phyloP scores from a whole-genome alignment of 2,888 invertebrate genomes.

The Athalia circularis region DNA sequence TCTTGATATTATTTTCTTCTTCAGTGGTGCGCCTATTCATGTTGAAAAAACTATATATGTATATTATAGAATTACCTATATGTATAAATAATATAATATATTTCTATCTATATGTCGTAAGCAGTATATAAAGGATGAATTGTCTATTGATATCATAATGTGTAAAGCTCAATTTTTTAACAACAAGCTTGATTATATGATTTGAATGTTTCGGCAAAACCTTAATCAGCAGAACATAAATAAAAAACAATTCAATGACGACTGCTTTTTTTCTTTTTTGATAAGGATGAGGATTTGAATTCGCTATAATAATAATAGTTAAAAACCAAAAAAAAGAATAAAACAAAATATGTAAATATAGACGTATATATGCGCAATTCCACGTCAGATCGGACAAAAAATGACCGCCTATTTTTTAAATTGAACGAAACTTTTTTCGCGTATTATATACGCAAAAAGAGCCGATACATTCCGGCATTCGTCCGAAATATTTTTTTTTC shows the following conservation, averaged over 20 bases:
- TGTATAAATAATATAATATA: too few species aligned
- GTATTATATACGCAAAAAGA: too few species aligned
- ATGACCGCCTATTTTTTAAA: too few species aligned
- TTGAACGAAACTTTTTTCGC: too few species aligned
- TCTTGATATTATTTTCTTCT: not conserved
- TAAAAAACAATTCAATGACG: slow-evolving; percentile 40
- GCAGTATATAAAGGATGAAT: not conserved
- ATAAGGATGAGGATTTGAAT: slow-evolving; percentile 31
- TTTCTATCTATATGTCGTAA: not conserved
- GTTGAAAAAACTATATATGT: slow-evolving; percentile 13
- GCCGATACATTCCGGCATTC: too few species aligned
- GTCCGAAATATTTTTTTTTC: too few species aligned
- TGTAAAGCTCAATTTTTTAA: slow-evolving; percentile 40
- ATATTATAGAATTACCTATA: not conserved
- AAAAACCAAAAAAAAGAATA: not conserved
- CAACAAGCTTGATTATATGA: slow-evolving; percentile 39
- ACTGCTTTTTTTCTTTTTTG: not conserved
- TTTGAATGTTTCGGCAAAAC: slow-evolving; percentile 68
- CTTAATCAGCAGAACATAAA: slow-evolving; percentile 50
- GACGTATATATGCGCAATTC: too few species aligned
- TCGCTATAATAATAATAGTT: not conserved
- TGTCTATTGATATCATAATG: not conserved
- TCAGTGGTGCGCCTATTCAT: not conserved
- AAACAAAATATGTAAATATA: not conserved
- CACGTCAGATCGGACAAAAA: too few species aligned